Base-by-base conservation (phyloP, 2,113 vertebrate genomes). In the Tricholaema leucomelas region DNA sequence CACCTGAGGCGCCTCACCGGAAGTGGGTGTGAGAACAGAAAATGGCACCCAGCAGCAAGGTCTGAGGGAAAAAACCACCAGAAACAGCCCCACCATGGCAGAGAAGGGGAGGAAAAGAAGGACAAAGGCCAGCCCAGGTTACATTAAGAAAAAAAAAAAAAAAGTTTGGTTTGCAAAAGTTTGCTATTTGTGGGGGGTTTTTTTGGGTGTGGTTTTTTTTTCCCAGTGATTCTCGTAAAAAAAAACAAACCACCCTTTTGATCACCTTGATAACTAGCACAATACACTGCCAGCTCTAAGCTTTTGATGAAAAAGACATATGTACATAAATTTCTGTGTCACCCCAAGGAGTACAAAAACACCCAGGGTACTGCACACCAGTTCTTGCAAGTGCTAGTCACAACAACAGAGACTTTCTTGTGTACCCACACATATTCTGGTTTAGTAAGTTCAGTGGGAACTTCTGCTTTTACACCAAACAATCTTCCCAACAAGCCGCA, bases 31-130 rank as follows among this genome's bases (percentile, higher is more conserved):
- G 1, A 12, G 35, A 44, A 11, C 10, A 10, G 9, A 77, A 73
- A 90, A 80, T 31, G 30, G 24, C 1, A 0, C 10, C 46, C 10
- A 2, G 35, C 5, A 6, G 50, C 0, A 2, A 58, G 17, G 30
- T 0, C 1, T 4, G 56, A 91, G 63, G 33, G 60, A 12, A 7
- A 28, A 42, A 10, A 35, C 35, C 0, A 1, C 1, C 12, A 46
- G 21, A 31, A 60, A 38, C 13, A 0, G 13, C 55, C 12, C 21
- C 9, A 20, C 0, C 0, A 36, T 63, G 24, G 6, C 0, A 0
- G 11, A 33, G 18, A 1, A 17, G 9, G 25, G 59, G 54, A 33
- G 10, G 8, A 8, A 3, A 15, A 28, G 30, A 5, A 31, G 12
- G 46, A 40, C 31, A 12, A 19, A 24, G 31, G 30, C 16, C 54